Percentiles rank a stretch among this genome's conserved stretches.
Evolutionary conservation across 2,113 vertebrate genomes (phyloP).

Genomic region (Motacilla tschutschensis): DNA sequence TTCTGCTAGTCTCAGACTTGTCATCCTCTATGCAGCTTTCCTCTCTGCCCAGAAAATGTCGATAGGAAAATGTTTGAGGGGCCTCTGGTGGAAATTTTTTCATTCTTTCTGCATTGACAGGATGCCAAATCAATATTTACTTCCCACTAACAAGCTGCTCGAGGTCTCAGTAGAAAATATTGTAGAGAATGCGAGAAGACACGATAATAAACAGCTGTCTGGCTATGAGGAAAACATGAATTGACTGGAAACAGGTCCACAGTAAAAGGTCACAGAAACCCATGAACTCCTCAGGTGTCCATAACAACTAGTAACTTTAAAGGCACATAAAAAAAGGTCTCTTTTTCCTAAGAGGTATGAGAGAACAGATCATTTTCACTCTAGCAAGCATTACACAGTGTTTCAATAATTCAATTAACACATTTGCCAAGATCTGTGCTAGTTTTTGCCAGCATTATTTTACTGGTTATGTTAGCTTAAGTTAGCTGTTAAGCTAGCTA

Average conservation of each 20-base stretch:
- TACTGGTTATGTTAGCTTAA: neutral
- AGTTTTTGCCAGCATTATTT: conserved; percentile 29
- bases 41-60: conserved; percentile 95
- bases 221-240: conserved; percentile 98
- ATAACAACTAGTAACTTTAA: conserved; percentile 84
- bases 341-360: conserved; percentile 69
- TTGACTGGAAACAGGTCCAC: conserved; percentile 88
- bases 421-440: conserved; percentile 60
- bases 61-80: conserved; percentile 98
- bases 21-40: conserved; percentile 89
- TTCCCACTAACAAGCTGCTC: conserved; percentile 99
- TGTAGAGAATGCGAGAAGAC: conserved; percentile 89
- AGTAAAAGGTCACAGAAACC: conserved; percentile 86
- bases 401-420: conserved; percentile 79
- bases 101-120: conserved; percentile 99
- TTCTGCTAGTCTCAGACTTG: conserved; percentile 91
- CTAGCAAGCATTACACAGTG: conserved; percentile 47
- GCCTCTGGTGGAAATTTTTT: conserved; percentile 98
- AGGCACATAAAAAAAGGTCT: conserved; percentile 73
- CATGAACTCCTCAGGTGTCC: conserved; percentile 85
- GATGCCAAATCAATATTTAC: conserved; percentile 99
- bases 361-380: conserved; percentile 69
- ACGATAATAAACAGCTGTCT: conserved; percentile 97
- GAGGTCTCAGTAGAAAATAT: conserved; percentile 92
- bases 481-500: conserved; percentile 50